These are phyloP conservation scores for Dendropsophus ebraccatus DNA, from an alignment of 2,113 vertebrate genomes.

Conservation along the genomic window DNA sequence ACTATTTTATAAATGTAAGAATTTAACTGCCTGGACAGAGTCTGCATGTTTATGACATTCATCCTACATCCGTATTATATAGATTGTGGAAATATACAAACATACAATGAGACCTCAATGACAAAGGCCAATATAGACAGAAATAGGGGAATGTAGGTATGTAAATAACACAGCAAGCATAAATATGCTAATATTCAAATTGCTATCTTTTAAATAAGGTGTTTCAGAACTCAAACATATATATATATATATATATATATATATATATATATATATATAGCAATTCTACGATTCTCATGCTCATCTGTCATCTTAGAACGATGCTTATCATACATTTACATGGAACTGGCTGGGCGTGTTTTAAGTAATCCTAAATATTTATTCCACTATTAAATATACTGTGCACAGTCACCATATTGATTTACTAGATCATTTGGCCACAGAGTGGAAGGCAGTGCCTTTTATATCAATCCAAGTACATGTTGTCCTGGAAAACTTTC, in stretches of 20 bases:
- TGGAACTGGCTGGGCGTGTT: background rate
- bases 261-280: too few relatives aligned
- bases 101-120: background rate
- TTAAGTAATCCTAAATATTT: constrained; percentile 70
- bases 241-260: too few relatives aligned
- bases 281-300: background rate
- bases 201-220: too few relatives aligned
- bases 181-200: too few relatives aligned
- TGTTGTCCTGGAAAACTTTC: constrained; percentile 77
- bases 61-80: too few relatives aligned
- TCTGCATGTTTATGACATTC: too few relatives aligned
- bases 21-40: too few relatives aligned
- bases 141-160: too few relatives aligned
- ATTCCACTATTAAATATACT: constrained; percentile 68
- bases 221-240: too few relatives aligned
- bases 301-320: background rate
- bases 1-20: too few relatives aligned
- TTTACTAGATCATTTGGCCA: constrained; percentile 70
- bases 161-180: too few relatives aligned
- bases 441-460: constrained; percentile 66
- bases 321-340: background rate
- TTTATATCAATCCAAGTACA: constrained; percentile 80
- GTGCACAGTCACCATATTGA: constrained; percentile 65
- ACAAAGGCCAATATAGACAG: background rate
- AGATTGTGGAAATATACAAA: background rate